phyloP scores from a whole-genome alignment of 2,888 invertebrate genomes.

The Phorcus lineatus region DNA sequence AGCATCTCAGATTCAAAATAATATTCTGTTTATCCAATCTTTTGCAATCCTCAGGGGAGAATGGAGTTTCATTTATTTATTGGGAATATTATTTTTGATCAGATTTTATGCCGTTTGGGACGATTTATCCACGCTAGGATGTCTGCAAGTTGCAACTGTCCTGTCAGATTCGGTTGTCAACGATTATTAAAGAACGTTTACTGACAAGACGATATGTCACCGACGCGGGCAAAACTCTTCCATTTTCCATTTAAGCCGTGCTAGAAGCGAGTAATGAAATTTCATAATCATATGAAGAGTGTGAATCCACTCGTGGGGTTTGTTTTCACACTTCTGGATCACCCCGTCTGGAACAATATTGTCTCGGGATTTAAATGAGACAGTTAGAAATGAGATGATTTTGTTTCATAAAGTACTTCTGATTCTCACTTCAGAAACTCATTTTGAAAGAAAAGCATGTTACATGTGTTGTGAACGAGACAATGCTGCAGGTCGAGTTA shows the following conservation, averaged over 20 bases:
- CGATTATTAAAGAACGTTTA: background rate
- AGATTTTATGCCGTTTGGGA: constrained; percentile 3
- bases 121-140: background rate
- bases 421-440: too few species aligned
- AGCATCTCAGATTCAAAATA: background rate
- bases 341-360: background rate
- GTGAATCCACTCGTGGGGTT: background rate
- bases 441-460: too few species aligned
- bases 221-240: background rate
- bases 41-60: background rate
- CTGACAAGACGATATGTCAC: background rate
- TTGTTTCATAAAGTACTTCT: too few species aligned
- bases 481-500: too few species aligned
- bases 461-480: too few species aligned
- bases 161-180: background rate
- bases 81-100: constrained; percentile 8
- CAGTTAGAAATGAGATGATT: too few species aligned
- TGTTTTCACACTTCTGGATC: background rate
- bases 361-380: background rate
- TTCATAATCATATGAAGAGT: constrained; percentile 7
- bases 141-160: background rate
- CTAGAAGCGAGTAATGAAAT: background rate
- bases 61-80: background rate
- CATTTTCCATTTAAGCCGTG: background rate
- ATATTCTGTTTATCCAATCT: constrained; percentile 15